phyloP scores from a whole-genome alignment of 2,888 invertebrate species.

The Seladonia tumulorum region DNA sequence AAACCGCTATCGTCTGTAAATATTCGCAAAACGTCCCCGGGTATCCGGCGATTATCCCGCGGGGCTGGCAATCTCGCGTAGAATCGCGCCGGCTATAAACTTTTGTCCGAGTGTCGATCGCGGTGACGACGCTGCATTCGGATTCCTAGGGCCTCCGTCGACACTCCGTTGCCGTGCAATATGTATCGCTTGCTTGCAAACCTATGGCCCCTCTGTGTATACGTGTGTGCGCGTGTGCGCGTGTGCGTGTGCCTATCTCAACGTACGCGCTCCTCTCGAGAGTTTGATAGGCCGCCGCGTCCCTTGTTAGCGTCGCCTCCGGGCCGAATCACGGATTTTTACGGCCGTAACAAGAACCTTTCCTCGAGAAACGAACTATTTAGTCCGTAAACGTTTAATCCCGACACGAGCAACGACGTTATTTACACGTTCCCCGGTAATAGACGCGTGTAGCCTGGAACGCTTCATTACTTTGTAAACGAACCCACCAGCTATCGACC shows the following conservation, averaged over 20 bases:
- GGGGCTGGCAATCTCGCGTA: background rate
- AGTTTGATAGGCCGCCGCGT: constrained; percentile 21
- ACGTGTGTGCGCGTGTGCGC: background rate
- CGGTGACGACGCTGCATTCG: constrained; percentile 12
- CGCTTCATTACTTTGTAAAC: constrained; percentile 10
- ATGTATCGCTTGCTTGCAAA: constrained; percentile 14
- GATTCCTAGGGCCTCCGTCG: constrained; percentile 34
- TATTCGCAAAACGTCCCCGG: constrained; percentile 38
- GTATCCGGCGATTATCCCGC: constrained; percentile 39
- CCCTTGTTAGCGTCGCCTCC: constrained; percentile 35
- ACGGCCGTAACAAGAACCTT: background rate
- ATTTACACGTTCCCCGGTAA: constrained; percentile 1
- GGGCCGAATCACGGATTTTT: constrained; percentile 23
- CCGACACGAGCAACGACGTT: background rate
- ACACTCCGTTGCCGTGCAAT: constrained; percentile 40
- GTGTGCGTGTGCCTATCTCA: background rate
- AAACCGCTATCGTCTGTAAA: constrained; percentile 56
- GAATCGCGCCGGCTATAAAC: constrained; percentile 33
- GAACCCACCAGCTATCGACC: background rate
- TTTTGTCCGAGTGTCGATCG: constrained; percentile 28
- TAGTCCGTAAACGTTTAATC: constrained; percentile 1
- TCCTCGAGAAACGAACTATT: constrained; percentile 13
- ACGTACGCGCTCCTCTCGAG: background rate
- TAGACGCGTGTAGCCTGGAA: background rate
- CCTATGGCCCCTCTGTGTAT: background rate